Conservation (phyloP, 2,888 invertebrate genomes). For the Sinhomidia bicolor region DNA sequence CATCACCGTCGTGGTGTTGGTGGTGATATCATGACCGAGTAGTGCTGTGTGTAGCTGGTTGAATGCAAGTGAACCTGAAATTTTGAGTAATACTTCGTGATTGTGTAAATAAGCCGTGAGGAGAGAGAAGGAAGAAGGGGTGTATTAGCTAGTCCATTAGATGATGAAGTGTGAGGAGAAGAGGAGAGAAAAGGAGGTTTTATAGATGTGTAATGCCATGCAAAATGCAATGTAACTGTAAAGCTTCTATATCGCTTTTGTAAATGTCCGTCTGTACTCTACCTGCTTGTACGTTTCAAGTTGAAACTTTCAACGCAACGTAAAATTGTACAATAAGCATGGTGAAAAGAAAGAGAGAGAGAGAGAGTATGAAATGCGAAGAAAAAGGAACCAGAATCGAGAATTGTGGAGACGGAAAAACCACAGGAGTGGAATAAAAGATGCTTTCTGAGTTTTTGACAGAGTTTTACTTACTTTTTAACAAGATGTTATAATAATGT, state of each 20-base stretch:
- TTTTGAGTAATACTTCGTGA: conserved; percentile 3
- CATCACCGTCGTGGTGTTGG: not conserved
- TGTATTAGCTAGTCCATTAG: conserved; percentile 30
- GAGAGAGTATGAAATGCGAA: not conserved
- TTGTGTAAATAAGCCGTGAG: conserved; percentile 16
- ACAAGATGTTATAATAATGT: not conserved
- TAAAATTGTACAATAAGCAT: too few relatives aligned
- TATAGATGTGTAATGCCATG: too few relatives aligned
- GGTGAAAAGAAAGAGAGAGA: not conserved
- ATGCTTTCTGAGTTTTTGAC: not conserved
- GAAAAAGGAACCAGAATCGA: not conserved
- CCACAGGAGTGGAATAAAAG: not conserved
- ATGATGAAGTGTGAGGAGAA: conserved; percentile 27
- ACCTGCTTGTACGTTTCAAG: too few relatives aligned
- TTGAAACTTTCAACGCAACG: too few relatives aligned
- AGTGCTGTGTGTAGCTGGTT: not conserved
- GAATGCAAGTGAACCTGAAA: conserved; percentile 1
- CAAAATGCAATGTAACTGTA: too few relatives aligned
- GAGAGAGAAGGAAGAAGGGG: not conserved
- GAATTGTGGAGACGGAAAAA: not conserved
- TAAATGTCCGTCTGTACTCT: too few relatives aligned
- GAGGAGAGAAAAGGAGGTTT: not conserved
- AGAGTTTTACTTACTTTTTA: not conserved
- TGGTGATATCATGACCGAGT: not conserved
- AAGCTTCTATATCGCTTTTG: too few relatives aligned